Conservation (phyloP, 2,113 vertebrate genomes). For the Hipposideros armiger region DNA sequence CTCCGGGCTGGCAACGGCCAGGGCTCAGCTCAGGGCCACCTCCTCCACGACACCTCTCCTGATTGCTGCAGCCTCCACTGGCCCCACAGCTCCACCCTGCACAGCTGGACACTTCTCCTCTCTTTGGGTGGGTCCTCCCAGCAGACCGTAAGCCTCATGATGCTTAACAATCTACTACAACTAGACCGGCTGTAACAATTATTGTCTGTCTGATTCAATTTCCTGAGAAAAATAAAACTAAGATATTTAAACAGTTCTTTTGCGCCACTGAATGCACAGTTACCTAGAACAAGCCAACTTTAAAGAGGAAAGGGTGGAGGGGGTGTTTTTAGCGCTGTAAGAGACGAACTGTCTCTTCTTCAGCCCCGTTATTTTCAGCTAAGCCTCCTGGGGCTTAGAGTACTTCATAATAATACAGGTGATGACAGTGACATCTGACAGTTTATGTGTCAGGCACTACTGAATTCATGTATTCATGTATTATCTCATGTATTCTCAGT, state of each 20-base stretch:
- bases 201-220: not conserved
- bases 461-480: rapidly evolving
- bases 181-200: not conserved
- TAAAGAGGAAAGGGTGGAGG: not conserved
- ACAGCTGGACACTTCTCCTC: not conserved
- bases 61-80: not conserved
- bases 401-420: rapidly evolving
- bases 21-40: not conserved
- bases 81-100: rapidly evolving
- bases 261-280: not conserved
- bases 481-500: not conserved
- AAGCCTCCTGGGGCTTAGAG: not conserved
- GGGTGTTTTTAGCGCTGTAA: not conserved
- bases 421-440: not conserved
- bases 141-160: not conserved
- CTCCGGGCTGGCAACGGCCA: not conserved
- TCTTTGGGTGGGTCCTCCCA: not conserved
- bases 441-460: not conserved
- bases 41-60: not conserved
- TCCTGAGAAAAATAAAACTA: not conserved
- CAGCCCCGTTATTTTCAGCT: no score
- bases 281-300: not conserved
- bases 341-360: not conserved
- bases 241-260: not conserved
- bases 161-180: rapidly evolving